A percentile compares a stretch with the other conserved stretches of the same genome.
phyloP scores from a whole-genome alignment of 92 coral and sea anemone genomes.

The Palythoa heliodiscus region DNA sequence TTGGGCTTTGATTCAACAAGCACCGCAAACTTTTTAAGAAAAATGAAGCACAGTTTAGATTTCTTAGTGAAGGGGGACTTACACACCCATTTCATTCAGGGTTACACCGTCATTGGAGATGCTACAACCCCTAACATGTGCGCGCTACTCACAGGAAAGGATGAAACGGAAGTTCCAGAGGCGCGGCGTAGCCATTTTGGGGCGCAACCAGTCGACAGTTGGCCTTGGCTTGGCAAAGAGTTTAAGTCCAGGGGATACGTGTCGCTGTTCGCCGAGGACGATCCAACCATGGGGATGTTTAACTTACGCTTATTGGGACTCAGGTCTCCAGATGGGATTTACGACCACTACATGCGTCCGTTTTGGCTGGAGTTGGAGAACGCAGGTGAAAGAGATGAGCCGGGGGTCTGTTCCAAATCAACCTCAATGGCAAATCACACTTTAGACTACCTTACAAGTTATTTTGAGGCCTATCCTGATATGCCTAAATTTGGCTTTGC shows the following conservation, averaged over 20 bases:
- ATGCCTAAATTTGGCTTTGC: constrained; percentile 83
- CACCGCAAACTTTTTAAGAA: constrained; percentile 76
- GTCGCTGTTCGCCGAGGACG: constrained; percentile 83
- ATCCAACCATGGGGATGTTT: constrained; percentile 73
- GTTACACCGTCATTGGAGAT: constrained; percentile 84
- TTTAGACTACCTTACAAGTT: constrained; percentile 73
- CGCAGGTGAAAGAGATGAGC: constrained; percentile 66
- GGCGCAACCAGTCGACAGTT: constrained; percentile 71
- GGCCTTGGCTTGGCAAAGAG: constrained; percentile 94
- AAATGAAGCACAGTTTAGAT: constrained; percentile 72
- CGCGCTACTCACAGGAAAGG: constrained; percentile 88
- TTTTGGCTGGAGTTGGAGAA: constrained; percentile 82
- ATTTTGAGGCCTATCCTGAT: constrained; percentile 71
- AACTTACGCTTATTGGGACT: constrained; percentile 83
- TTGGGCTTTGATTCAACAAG: constrained; percentile 85
- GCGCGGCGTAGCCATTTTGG: constrained; percentile 69
- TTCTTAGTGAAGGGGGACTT: constrained; percentile 60
- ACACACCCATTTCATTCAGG: constrained; percentile 70
- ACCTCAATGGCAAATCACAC: constrained; percentile 82
- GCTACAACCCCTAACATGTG: constrained; percentile 93
- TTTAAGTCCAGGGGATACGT: constrained; percentile 77
- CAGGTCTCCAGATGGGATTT: constrained; percentile 52
- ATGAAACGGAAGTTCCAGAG: constrained; percentile 74
- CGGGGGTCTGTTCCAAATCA: constrained; percentile 80
- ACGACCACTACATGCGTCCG: constrained; percentile 80